Percentiles rank a stretch among this genome's conserved stretches.
Evolutionary conservation across 2,888 invertebrate genomes (phyloP).

Genomic region (Hyposoter didymator): DNA sequence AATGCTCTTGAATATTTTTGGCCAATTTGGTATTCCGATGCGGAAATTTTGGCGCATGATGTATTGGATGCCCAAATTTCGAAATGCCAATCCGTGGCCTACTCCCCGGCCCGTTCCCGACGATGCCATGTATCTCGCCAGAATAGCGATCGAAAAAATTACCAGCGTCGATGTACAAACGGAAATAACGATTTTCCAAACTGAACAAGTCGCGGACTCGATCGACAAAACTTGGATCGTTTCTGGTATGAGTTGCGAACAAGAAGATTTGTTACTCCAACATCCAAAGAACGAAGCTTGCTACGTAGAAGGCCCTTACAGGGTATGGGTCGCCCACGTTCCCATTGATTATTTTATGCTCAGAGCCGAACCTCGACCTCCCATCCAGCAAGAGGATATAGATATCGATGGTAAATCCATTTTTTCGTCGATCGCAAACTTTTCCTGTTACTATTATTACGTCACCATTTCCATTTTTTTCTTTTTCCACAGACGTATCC

Average conservation of each 20-base stretch:
- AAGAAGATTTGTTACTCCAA: conserved; percentile 88
- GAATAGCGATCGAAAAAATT: conserved; percentile 93
- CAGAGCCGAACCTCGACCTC: conserved; percentile 87
- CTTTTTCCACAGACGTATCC: conserved; percentile 88
- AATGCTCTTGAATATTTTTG: conserved; percentile 94
- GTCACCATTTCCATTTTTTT: neutral
- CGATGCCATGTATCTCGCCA: conserved; percentile 91
- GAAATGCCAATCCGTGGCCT: conserved; percentile 94
- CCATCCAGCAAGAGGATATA: conserved; percentile 46
- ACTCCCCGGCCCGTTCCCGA: conserved; percentile 91
- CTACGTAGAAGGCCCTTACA: conserved; percentile 94
- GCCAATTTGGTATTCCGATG: conserved; percentile 89
- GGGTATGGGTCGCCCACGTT: conserved; percentile 91
- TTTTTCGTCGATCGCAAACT: neutral
- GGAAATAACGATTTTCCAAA: conserved; percentile 88
- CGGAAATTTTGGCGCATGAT: conserved; percentile 92
- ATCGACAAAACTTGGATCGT: conserved; percentile 97
- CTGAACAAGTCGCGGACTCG: conserved; percentile 89
- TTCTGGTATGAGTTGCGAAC: conserved; percentile 92
- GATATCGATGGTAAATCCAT: conserved; percentile 88
- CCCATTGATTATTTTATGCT: conserved; percentile 94
- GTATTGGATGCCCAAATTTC: conserved; percentile 98
- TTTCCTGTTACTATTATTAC: neutral
- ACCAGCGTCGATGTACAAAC: conserved; percentile 92
- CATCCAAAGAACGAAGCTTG: conserved; percentile 87